These are phyloP conservation scores for Nothoprocta perdicaria DNA, from an alignment of 2,113 vertebrate genomes.

Conservation along the genomic window DNA sequence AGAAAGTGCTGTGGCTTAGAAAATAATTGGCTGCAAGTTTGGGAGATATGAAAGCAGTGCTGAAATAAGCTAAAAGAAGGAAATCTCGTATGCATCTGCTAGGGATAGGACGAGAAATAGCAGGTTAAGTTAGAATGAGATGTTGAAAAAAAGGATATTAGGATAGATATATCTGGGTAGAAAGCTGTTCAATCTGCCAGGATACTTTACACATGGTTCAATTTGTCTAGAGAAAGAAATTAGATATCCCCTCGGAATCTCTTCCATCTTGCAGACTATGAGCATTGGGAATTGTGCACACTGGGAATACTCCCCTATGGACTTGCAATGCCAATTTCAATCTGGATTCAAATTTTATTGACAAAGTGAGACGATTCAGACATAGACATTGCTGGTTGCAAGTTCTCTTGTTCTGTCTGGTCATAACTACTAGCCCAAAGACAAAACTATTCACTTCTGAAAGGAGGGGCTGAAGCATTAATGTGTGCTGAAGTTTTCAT, in stretches of 20 bases:
- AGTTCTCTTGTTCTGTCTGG: neutral
- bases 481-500: neutral
- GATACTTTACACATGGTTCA: neutral
- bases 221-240: neutral
- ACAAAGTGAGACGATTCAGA: neutral
- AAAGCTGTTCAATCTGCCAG: neutral
- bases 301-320: neutral
- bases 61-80: neutral
- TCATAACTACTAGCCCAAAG: neutral
- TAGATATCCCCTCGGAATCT: neutral
- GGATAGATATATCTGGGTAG: neutral
- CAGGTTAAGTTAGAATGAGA: neutral
- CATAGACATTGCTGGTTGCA: neutral
- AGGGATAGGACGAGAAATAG: neutral
- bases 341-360: neutral
- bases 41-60: neutral
- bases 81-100: neutral
- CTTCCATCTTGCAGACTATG: neutral
- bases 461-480: neutral
- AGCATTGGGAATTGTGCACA: neutral
- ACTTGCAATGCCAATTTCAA: neutral
- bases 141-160: neutral
- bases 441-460: neutral
- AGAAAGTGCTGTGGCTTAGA: neutral
- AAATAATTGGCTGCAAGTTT: neutral